Evolutionary conservation across 2,888 invertebrate genomes (phyloP), one percentile per base, ranked within the genome.

Genomic region (Spisula subtruncata): DNA sequence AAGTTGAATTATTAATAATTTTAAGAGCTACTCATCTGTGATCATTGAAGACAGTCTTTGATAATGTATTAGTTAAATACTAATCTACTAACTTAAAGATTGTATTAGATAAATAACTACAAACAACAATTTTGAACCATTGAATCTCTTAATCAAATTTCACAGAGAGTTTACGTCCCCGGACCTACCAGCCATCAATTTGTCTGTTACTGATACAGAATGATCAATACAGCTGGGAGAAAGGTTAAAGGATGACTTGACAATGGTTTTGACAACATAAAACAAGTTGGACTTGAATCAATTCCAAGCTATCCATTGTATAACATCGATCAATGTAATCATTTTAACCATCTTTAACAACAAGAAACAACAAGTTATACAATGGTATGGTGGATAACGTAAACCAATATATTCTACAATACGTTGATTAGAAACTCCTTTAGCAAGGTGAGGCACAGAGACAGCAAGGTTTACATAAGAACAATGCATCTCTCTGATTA

Each of bases 401-500:
- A 32, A 4, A 32, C 75, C 75, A 32, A 75, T n/a, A n/a, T n/a
- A n/a, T n/a, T n/a, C n/a, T n/a, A n/a, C n/a, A n/a, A n/a, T 32
- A 75, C 32, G 29, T 32, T 35, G 35, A 75, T 75, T 35, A 35
- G 35, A 75, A 18, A 2, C 75, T 35, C 75, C 32, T 75, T 18
- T 75, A 4, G 35, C 35, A 32, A 75, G 75, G 75, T 75, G 51
- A 51, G 81, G n/a, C n/a, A 71, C 66, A 16, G n/a, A 71, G 71
- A 46, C 51, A 75, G 0, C 29, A 18, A 20, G 79, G 14, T 85
- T 85, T 85, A 20, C 85, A n/a, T 79, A 32, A 41, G 79, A 80
- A 85, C 85, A 85, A 85, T 85, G 80, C 85, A 56, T 51, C 51
- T 41, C 85, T 85, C 25, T 85, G 75, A 75, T 85, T 79, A 85